Evolutionary conservation across 1,140 invertebrate species (phyloP).

Genomic region (Leptopilina boulardi): DNA sequence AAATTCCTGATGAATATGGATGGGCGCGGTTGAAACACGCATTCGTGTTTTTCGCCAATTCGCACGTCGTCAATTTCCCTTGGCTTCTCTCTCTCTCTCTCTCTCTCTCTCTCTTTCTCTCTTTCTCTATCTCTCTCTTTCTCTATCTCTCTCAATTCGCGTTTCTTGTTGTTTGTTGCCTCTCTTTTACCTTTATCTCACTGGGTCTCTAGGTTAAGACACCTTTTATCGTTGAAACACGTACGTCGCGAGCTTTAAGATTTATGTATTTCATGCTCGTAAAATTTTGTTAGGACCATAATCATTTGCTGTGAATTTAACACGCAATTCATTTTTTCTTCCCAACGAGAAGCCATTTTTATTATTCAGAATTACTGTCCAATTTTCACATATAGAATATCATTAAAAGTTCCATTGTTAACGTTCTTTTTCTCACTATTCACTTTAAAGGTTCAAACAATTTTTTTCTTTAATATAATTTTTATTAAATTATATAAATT

Average conservation of each 20-base stretch:
- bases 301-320: not conserved
- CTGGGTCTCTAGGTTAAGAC: conserved; percentile 33
- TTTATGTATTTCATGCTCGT: conserved; percentile 19
- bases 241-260: not conserved
- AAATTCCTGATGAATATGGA: conserved; percentile 60
- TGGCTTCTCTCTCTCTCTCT: conserved; percentile 15
- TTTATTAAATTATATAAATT: no score
- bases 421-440: no score
- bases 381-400: no score
- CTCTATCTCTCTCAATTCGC: no score
- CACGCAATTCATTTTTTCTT: not conserved
- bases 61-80: conserved; percentile 38
- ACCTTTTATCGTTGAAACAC: conserved; percentile 18
- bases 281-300: conserved; percentile 18
- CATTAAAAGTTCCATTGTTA: no score
- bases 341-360: not conserved
- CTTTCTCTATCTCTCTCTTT: no score
- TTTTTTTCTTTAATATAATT: no score
- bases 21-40: conserved; percentile 42
- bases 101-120: not conserved
- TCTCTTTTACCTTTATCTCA: not conserved
- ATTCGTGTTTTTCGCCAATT: conserved; percentile 46
- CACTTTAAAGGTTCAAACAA: no score
- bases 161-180: no score
- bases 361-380: not conserved